A percentile compares a stretch with the other conserved stretches of the same genome.
These are phyloP conservation scores for Syrrhaptes paradoxus DNA, from an alignment of 2,113 vertebrate genomes.

Conservation along the genomic window DNA sequence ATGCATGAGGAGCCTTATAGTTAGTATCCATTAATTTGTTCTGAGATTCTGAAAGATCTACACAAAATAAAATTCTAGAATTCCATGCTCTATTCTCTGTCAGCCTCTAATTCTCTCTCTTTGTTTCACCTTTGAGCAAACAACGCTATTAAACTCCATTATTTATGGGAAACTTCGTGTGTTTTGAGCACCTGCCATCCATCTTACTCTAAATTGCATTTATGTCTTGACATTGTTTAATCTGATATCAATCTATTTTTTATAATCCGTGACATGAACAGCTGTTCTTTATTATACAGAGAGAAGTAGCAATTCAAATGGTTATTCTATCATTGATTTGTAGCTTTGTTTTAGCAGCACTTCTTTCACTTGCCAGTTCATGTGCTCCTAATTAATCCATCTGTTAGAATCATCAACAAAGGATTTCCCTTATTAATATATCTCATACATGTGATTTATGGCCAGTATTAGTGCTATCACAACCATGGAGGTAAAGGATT, in stretches of 20 bases:
- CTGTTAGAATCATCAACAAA: not conserved
- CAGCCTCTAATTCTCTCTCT: not conserved
- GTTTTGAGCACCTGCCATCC: not conserved
- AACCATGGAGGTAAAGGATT: not conserved
- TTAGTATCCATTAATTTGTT: not conserved
- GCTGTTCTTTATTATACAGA: not conserved
- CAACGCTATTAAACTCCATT: not conserved
- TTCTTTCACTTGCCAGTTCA: not conserved
- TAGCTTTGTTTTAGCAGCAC: not conserved
- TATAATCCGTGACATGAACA: not conserved
- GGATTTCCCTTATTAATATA: not conserved
- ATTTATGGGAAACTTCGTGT: not conserved
- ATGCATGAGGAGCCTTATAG: not conserved
- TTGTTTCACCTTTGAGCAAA: not conserved
- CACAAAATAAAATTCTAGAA: not conserved
- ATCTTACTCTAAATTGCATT: not conserved
- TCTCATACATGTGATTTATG: not conserved
- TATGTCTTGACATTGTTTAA: not conserved
- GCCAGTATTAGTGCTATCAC: not conserved
- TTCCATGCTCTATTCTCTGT: not conserved
- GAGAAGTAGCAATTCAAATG: not conserved
- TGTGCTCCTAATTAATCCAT: not conserved
- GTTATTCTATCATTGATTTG: not conserved
- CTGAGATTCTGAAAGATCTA: not conserved
- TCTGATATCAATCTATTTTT: not conserved